phyloP scores from a whole-genome alignment of 1,140 invertebrate genomes.

The Triops cancriformis region DNA sequence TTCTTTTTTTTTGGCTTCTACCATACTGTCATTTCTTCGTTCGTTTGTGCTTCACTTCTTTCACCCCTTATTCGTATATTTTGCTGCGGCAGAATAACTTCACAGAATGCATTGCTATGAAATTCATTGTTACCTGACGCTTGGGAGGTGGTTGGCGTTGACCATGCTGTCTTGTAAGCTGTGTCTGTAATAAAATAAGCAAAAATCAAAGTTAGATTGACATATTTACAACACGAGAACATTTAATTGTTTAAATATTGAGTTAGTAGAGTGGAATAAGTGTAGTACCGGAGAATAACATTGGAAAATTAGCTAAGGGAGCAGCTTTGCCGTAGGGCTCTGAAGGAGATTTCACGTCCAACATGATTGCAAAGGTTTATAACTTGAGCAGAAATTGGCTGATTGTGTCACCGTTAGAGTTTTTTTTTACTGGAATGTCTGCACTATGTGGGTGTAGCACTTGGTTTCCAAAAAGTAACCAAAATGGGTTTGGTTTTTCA shows the following conservation, averaged over 20 bases:
- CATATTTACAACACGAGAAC: not conserved
- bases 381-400: not conserved
- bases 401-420: not conserved
- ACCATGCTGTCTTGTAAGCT: constrained; percentile 29
- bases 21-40: not conserved
- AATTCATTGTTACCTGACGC: constrained; percentile 28
- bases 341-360: constrained; percentile 21
- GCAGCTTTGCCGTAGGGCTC: constrained; percentile 22
- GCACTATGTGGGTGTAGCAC: too few relatives aligned
- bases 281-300: constrained; percentile 21
- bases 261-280: not conserved
- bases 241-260: not conserved
- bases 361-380: not conserved
- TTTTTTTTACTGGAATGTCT: not conserved
- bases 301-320: constrained; percentile 24
- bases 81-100: not conserved
- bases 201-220: not conserved
- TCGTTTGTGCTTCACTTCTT: not conserved
- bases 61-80: not conserved
- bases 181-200: constrained; percentile 17
- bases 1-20: not conserved
- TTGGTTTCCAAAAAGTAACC: too few relatives aligned
- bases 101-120: not conserved
- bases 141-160: constrained; percentile 27
- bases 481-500: too few relatives aligned